A percentile compares a stretch with the other conserved stretches of the same genome.
Evolutionary conservation across 2,113 vertebrate genomes (phyloP).

Genomic region (Rafetus swinhoei): DNA sequence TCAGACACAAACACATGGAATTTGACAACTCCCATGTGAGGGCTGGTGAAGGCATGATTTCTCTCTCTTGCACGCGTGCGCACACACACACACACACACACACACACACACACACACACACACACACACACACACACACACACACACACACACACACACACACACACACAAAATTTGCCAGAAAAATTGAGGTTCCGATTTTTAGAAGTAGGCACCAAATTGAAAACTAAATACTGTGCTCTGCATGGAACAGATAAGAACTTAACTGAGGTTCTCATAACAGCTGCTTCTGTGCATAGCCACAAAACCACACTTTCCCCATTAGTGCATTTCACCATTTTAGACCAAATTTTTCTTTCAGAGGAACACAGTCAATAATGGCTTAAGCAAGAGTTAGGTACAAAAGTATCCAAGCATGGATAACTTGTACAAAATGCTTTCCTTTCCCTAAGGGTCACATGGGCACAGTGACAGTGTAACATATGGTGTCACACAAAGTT

Average conservation of each 20-base stretch:
- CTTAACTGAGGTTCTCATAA: not conserved
- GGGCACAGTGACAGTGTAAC: not conserved
- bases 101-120: not conserved
- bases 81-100: too few species aligned
- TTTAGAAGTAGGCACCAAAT: not conserved
- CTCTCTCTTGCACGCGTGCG: not conserved
- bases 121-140: not conserved
- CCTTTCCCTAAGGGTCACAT: not conserved
- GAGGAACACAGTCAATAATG: rapidly evolving
- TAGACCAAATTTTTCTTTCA: not conserved
- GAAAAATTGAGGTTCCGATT: not conserved
- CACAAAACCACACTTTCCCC: not conserved
- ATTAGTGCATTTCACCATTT: not conserved
- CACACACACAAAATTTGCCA: not conserved
- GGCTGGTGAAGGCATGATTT: not conserved
- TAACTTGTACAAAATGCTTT: not conserved
- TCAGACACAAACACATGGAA: not conserved
- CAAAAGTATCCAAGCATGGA: not conserved
- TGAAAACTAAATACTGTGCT: not conserved
- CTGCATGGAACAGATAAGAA: not conserved
- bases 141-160: not conserved
- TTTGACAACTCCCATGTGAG: not conserved
- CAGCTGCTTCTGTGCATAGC: not conserved
- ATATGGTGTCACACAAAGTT: not conserved
- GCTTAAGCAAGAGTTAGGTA: not conserved